Conservation (phyloP, 1,140 invertebrate species). For the Wiebesia pumilae region DNA sequence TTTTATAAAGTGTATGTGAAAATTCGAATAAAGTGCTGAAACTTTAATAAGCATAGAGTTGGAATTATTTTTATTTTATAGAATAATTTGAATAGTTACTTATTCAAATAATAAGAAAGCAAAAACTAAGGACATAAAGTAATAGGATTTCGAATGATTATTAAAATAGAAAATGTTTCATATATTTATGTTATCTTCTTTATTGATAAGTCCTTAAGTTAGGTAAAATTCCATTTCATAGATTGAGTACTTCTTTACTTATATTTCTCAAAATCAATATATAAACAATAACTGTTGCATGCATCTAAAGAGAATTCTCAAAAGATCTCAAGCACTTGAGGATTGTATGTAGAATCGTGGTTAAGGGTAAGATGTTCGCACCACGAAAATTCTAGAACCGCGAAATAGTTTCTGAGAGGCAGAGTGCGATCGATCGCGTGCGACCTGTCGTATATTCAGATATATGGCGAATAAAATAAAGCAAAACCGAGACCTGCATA, state of each 20-base stretch:
- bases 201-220: neutral
- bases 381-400: neutral
- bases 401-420: neutral
- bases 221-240: neutral
- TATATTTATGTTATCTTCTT: neutral
- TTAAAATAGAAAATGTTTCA: no score
- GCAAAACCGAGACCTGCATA: neutral
- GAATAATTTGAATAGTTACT: no score
- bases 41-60: no score
- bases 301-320: neutral
- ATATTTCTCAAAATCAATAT: neutral
- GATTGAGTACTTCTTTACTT: no score
- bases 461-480: slow-evolving; percentile 27
- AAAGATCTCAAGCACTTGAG: slow-evolving; percentile 18
- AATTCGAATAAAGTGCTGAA: no score
- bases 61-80: no score
- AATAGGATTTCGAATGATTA: no score
- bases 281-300: slow-evolving; percentile 10
- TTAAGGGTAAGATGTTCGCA: slow-evolving; percentile 19
- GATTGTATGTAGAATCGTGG: slow-evolving; percentile 31
- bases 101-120: no score
- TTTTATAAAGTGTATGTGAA: no score
- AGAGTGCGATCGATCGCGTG: slow-evolving; percentile 34
- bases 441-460: slow-evolving; percentile 45
- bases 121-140: no score